Base-by-base conservation (phyloP, 2,113 vertebrate genomes). In the Heptranchias perlo region DNA sequence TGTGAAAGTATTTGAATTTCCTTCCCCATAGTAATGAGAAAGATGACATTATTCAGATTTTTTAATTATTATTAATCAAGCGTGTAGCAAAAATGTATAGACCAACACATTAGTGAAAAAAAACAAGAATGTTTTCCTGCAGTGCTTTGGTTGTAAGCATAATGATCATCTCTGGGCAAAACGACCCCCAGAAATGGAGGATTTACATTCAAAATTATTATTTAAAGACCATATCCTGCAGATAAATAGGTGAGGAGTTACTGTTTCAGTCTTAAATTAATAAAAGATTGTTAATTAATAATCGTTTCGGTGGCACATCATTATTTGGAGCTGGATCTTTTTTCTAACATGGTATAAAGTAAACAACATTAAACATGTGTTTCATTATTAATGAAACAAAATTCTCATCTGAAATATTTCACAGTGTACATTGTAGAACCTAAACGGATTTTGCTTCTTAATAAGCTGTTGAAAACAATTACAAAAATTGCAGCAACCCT, bases 191-290 rank as follows among this genome's bases (percentile, higher is more conserved):
- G 47, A 47, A 95, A 95, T 49, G 47, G n/a, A 65, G 61, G 28
- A 73, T 69, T 95, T 95, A 23, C 39, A 69, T 95, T 94, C 92
- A 69, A 95, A 67, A 95, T 69, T 95, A 95, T 95, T 49, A 95
- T 52, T 91, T 73, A 95, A 95, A 52, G 23, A 69, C 65, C 65
- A 73, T 52, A 69, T 25, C 64, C 94, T 47, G 23, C 47, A 69
- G 65, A 95, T 69, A 73, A 95, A 47, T 44, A 95, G 25, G 44
- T 95, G 44, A 69, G 64, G 44, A 69, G 93, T 35, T 4, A 95
- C 47, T 95, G 16, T 69, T 95, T 95, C 94, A 95, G 65, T 47
- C 64, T 69, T 31, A 67, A 95, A 95, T 95, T 49, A 95, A 95
- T 69, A 95, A 49, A 95, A 62, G 21, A 62, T 64, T 39, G 54